Evolutionary conservation across 2,888 invertebrate genomes (phyloP), one percentile per base, ranked within the genome.

Genomic region (Andrena fulva): DNA sequence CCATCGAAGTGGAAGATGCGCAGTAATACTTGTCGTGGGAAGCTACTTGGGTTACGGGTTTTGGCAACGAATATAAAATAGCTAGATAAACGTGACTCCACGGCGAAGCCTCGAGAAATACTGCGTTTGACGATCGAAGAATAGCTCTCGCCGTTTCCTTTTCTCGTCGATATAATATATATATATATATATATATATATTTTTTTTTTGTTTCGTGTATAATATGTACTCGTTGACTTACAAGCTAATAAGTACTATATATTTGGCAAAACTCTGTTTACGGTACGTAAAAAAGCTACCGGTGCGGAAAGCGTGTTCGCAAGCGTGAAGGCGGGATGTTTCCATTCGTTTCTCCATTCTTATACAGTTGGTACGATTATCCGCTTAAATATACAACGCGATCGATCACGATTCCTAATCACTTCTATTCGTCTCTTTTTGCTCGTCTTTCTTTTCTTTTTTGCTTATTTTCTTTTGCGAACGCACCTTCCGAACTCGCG

Each of bases 261-360:
- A 93, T 93, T 93, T 93, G 93, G 93, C 92, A 93, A 93, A 93
- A 92, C 89, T 91, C 87, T 80, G 80, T 91, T 92, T 91, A 91
- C 89, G 89, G 91, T 93, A 92, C 91, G 93, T 94, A 94, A 93
- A 94, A 94, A 94, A 94, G 93, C 94, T 94, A 94, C 93, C 84
- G 85, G 91, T 89, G 86, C 86, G 87, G 89, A 91, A 91, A 88
- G 87, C 89, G 89, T 87, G 89, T 91, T 91, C 89, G 87, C 87
- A 76, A 84, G 80, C 68, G 70, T 72, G 74, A 54, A 62, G 56
- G 67, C 50, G 33, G 52, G 16, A 63, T 60, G 35, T 5, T 60
- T 69, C 60, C 33, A 42, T 42, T 24, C 10, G 20, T 42, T 48
- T n/a, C 10, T 29, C 60, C 52, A 63, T 48, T 27, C 67, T 29